A percentile compares a stretch with the other conserved stretches of the same genome.
phyloP scores from a whole-genome alignment of 2,888 invertebrate species.

The Drosophila parthenogenetica region DNA sequence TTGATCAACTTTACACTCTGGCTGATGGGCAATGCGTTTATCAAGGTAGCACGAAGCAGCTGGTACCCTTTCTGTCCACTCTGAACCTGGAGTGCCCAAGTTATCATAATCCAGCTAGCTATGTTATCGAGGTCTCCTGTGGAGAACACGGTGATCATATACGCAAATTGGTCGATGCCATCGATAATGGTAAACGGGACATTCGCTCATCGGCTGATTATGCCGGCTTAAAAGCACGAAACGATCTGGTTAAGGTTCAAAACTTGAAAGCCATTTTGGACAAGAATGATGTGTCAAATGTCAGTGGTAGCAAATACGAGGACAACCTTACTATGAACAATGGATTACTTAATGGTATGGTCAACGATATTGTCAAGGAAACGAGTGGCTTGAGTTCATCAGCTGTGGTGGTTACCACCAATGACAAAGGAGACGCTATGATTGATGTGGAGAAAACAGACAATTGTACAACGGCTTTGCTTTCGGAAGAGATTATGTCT shows the following conservation, averaged over 20 bases:
- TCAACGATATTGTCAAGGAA: slow-evolving; percentile 87
- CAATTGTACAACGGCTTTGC: slow-evolving; percentile 89
- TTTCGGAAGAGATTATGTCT: slow-evolving; percentile 88
- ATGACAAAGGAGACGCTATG: slow-evolving; percentile 83
- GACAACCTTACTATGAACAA: slow-evolving; percentile 83
- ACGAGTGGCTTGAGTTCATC: slow-evolving; percentile 46
- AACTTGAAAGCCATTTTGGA: slow-evolving; percentile 85
- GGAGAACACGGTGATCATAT: slow-evolving; percentile 98
- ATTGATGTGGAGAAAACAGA: slow-evolving; percentile 88
- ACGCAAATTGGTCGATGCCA: slow-evolving; percentile 92
- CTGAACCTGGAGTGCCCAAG: slow-evolving; percentile 95
- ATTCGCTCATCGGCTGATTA: slow-evolving; percentile 91
- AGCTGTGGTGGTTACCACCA: slow-evolving; percentile 67
- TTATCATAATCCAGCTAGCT: slow-evolving; percentile 98
- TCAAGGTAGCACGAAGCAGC: slow-evolving; percentile 93
- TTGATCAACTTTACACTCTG: slow-evolving; percentile 96
- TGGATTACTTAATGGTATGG: slow-evolving; percentile 86
- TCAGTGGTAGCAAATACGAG: slow-evolving; percentile 81
- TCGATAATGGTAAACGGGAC: slow-evolving; percentile 93
- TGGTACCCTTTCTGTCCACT: slow-evolving; percentile 93
- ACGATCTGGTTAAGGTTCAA: slow-evolving; percentile 87
- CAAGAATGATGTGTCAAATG: slow-evolving; percentile 86
- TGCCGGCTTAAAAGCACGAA: slow-evolving; percentile 87
- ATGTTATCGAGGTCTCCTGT: slow-evolving; percentile 98
- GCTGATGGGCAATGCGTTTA: slow-evolving; percentile 98